phyloP scores from a whole-genome alignment of 2,888 invertebrate species.

The Ernsta delagoae region DNA sequence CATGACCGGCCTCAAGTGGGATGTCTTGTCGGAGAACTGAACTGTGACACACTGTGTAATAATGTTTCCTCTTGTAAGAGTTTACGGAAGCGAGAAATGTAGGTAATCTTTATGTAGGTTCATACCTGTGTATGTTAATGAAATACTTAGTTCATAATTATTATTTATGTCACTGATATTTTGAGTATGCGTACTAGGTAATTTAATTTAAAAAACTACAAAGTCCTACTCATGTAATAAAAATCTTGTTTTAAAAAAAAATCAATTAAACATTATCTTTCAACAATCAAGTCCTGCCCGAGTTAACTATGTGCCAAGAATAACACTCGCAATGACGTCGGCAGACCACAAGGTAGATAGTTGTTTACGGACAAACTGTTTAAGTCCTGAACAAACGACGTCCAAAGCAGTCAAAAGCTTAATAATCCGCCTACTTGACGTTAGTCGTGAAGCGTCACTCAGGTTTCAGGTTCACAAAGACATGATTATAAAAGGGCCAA shows the following conservation, averaged over 20 bases:
- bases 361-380: conserved; percentile 24
- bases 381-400: conserved; percentile 33
- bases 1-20: conserved; percentile 48
- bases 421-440: conserved; percentile 63
- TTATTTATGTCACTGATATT: too few species aligned
- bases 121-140: too few species aligned
- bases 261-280: too few species aligned
- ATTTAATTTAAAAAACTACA: too few species aligned
- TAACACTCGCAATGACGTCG: background rate
- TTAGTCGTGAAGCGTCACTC: conserved; percentile 68
- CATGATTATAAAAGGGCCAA: conserved; percentile 49
- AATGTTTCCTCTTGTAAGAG: background rate
- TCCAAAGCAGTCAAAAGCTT: conserved; percentile 23
- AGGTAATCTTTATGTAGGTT: too few species aligned
- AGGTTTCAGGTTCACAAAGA: conserved; percentile 59
- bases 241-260: too few species aligned
- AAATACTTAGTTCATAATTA: too few species aligned
- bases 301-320: background rate
- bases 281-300: background rate
- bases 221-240: too few species aligned
- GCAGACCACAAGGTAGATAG: conserved; percentile 3
- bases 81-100: background rate
- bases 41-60: conserved; percentile 17
- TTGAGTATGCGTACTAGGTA: too few species aligned
- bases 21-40: conserved; percentile 48